phyloP scores from a whole-genome alignment of 2,888 invertebrate species.

The Synergus laeviventris region DNA sequence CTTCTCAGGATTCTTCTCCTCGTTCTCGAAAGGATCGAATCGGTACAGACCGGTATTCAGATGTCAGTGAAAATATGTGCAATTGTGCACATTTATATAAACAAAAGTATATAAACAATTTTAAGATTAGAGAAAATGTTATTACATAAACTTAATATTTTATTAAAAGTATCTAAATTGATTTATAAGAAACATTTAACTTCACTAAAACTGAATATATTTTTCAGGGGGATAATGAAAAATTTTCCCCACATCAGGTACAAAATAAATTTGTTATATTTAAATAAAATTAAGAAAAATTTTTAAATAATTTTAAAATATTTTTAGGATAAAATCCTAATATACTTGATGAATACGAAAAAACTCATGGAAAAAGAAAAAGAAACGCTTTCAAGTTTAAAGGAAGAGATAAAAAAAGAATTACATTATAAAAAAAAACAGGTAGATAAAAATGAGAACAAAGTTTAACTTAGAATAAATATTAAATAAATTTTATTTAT shows the following conservation, averaged over 20 bases:
- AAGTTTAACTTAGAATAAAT: neutral
- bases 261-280: neutral
- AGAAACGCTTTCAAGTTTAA: constrained; percentile 59
- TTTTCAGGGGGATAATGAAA: neutral
- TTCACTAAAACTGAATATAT: neutral
- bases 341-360: constrained; percentile 59
- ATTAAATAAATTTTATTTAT: constrained; percentile 10
- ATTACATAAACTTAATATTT: neutral
- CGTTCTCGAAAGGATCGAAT: constrained; percentile 10
- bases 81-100: neutral
- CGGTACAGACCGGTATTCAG: neutral
- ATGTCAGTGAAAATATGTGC: constrained; percentile 11
- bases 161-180: neutral
- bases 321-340: constrained; percentile 58
- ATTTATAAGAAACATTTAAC: neutral
- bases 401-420: constrained; percentile 60
- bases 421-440: constrained; percentile 45
- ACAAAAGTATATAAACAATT: neutral
- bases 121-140: too few species aligned
- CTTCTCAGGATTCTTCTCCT: constrained; percentile 14
- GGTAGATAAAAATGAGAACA: constrained; percentile 24
- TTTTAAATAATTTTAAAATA: constrained; percentile 8
- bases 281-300: constrained; percentile 8
- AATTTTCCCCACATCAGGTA: neutral
- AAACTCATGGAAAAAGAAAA: constrained; percentile 62